Conservation (phyloP, 2,797 vertebrate species). For the Sebastes baramenuke region DNA sequence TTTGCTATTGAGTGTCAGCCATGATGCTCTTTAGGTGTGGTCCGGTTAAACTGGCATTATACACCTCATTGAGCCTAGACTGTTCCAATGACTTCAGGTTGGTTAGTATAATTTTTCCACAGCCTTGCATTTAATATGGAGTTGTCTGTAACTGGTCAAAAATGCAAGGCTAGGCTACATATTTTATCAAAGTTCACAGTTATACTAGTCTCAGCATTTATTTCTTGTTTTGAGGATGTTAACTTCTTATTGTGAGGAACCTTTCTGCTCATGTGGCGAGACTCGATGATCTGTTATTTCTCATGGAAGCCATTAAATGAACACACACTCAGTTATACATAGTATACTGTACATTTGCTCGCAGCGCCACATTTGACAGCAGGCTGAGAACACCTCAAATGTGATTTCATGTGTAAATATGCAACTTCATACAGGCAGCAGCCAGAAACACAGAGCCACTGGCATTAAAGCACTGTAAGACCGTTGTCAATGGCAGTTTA, state of each 20-base stretch:
- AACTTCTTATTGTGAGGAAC: background rate
- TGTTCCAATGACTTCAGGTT: background rate
- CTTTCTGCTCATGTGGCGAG: background rate
- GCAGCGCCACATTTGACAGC: slow-evolving; percentile 15
- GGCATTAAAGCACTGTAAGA: slow-evolving; percentile 35
- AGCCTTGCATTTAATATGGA: background rate
- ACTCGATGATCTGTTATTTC: background rate
- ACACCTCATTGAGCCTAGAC: background rate
- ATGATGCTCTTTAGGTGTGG: background rate
- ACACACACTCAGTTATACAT: background rate
- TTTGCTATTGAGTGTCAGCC: background rate
- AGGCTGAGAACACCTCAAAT: slow-evolving; percentile 36
- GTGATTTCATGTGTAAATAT: slow-evolving; percentile 31
- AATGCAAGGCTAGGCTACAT: background rate
- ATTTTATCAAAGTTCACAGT: background rate
- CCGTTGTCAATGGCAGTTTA: slow-evolving; percentile 37
- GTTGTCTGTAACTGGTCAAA: background rate
- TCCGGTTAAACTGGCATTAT: background rate
- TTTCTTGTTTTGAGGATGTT: background rate
- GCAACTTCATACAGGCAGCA: slow-evolving; percentile 11
- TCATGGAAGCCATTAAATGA: background rate
- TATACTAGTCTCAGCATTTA: background rate
- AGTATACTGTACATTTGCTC: slow-evolving; percentile 3
- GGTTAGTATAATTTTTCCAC: background rate
- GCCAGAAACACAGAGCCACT: slow-evolving; percentile 33